Evolutionary conservation across 2,113 vertebrate genomes (phyloP), one percentile per base, ranked within the genome.

Genomic region (Microtus oregoni): DNA sequence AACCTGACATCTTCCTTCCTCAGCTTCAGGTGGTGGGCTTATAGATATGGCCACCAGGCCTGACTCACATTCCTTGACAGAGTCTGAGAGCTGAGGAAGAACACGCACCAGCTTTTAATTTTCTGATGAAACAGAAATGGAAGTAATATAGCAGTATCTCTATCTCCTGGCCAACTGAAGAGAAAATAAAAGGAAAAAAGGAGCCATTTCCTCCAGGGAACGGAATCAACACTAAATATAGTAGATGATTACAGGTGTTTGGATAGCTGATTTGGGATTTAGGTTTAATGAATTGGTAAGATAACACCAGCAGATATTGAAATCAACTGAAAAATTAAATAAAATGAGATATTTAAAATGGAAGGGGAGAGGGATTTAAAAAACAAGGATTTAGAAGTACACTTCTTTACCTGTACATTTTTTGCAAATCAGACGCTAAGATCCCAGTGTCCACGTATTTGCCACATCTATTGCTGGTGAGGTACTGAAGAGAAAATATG

Each of bases 371-470:
- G 35, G 35, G 13, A 9, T 17, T 79, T 5, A 7, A 50, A 5
- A 4, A 68, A 70, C 50, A 89, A 52, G 12, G 50, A 85, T 70
- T 67, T 76, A 32, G 3, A 75, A 32, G 77, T 28, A 3, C 3
- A 61, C 70, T 94, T 72, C 91, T 98, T 98, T 95, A 98, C 99
- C 99, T 99, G 99, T 99, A 99, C 15, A 98, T 98, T 98, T 97
- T 99, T 95, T 99, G 99, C 75, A 99, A 98, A 47, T 99, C 99
- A 61, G 98, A 97, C 3, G 99, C 99, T 97, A 99, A 97, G 65
- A 98, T 86, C 50, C 98, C 98, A 30, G 99, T 97, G 97, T 99
- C 99, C 95, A 99, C 99, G 91, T 99, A 99, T 35, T 98, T 97
- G 47, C 98, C 99, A 96, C 92, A 98, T 94, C 97, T 98, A 72